Conservation (phyloP, 2,113 vertebrate species). For the Rousettus leschenaultii region DNA sequence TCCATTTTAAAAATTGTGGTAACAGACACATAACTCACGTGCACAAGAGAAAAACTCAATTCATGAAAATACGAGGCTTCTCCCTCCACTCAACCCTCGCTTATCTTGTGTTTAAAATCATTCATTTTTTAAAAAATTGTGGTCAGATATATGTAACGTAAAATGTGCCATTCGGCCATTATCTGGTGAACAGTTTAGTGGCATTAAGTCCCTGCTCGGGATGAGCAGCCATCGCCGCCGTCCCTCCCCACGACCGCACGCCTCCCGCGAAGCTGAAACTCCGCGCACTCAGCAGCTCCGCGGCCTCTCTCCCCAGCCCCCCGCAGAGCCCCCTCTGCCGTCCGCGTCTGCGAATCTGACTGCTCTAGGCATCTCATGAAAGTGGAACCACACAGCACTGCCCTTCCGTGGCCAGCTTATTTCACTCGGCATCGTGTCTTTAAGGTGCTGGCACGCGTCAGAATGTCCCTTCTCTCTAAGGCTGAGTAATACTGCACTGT, state of each 20-base stretch:
- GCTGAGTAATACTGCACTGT: background rate
- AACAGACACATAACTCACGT: background rate
- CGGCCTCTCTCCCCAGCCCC: fast-evolving
- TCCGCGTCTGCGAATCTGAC: background rate
- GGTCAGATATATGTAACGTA: background rate
- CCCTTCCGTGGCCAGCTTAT: no score
- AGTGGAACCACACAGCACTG: background rate
- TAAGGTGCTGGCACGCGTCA: background rate
- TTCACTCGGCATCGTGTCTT: background rate
- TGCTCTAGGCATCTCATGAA: no score
- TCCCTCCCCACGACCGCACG: no score
- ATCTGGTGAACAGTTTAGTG: background rate
- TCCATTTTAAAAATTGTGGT: background rate
- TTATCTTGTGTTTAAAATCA: background rate
- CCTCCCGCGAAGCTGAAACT: background rate
- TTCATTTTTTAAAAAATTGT: background rate
- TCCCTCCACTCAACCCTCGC: background rate
- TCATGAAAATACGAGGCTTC: background rate
- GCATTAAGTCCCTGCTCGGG: background rate
- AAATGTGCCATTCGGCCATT: background rate
- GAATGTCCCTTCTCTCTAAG: background rate
- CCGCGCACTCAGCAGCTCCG: background rate
- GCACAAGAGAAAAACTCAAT: background rate
- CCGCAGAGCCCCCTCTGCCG: background rate
- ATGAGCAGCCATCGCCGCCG: no score